A percentile compares a stretch with the other conserved stretches of the same genome.
Evolutionary conservation across 1,140 invertebrate species (phyloP).

Genomic region (Drosophila ficusphila): DNA sequence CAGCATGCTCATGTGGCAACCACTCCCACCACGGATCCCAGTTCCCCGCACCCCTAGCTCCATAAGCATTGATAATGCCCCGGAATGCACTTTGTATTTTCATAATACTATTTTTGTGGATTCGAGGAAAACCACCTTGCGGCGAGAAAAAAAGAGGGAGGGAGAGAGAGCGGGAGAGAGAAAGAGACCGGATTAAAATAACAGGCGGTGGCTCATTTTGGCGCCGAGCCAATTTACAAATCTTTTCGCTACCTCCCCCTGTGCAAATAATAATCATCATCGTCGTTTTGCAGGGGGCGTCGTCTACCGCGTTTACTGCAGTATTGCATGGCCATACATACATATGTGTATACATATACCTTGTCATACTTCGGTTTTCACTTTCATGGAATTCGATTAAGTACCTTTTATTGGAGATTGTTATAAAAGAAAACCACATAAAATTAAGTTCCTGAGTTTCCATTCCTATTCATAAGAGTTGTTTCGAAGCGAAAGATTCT

Average conservation of each 20-base stretch:
- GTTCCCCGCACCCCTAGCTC: background rate
- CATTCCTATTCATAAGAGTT: too few species aligned
- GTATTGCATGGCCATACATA: background rate
- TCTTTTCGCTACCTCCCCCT: slow-evolving; percentile 7
- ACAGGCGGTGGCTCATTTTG: slow-evolving; percentile 39
- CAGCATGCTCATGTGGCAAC: slow-evolving; percentile 25
- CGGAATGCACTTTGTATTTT: slow-evolving; percentile 52
- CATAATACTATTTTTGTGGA: slow-evolving; percentile 31
- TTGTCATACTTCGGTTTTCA: slow-evolving; percentile 18
- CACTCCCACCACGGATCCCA: slow-evolving; percentile 17
- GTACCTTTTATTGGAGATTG: background rate
- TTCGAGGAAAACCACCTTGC: slow-evolving; percentile 45
- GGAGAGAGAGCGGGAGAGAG: slow-evolving; percentile 13
- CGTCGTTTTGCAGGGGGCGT: slow-evolving; percentile 13
- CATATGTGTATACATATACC: background rate
- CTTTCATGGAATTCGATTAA: slow-evolving; percentile 12
- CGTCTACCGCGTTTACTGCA: slow-evolving; percentile 25
- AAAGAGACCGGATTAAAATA: slow-evolving; percentile 10
- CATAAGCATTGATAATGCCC: slow-evolving; percentile 47
- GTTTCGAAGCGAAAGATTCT: too few species aligned
- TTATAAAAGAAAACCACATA: too few species aligned
- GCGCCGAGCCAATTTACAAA: slow-evolving; percentile 36
- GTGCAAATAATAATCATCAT: slow-evolving; percentile 32
- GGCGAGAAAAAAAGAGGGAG: background rate
- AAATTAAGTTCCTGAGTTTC: too few species aligned